Base-by-base conservation (phyloP, 2,888 invertebrate genomes). In the Syrista parreyssii region DNA sequence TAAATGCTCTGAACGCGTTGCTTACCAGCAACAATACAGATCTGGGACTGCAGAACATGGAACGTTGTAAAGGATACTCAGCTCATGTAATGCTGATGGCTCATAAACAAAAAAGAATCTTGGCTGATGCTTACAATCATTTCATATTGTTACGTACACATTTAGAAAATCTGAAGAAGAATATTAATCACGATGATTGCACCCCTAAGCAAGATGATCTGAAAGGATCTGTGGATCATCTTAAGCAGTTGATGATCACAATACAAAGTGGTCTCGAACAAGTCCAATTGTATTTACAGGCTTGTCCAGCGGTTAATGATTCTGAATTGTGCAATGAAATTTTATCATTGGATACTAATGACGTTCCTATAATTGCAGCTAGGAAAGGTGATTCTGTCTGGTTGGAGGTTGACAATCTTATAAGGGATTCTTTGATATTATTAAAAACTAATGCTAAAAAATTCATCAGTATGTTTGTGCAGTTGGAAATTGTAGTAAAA, bases 1-100 rank as follows among this genome's bases (percentile, higher is more conserved):
- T 95, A 80, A 93, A 95, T 75, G 92, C 94, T 30, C 92, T 97
- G 33, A 92, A 94, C 9, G 90, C 92, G 0, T 93, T 94, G 0
- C 88, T 96, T 11, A 92, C 94, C 69, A 93, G 94, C 1, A 96
- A 96, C 0, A 94, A 96, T 35, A 93, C 95, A 84, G 98, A 98
- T 86, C 91, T 98, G 74, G 97, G 97, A 0, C 92, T 95, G 1
- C 95, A 94, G 75, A 96, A 97, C 85, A 94, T 97, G 75, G 97
- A 98, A 85, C 93, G 98, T 75, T 96, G 97, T 86, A 95, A 95
- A 90, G 99, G 99, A 74, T 98, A 96, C 89, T 94, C 96, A 0
- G 94, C 95, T 31, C 96, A 98, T 86, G 92, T 98, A 71, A 93
- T 97, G 93, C 92, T 94, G 81, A 87, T 95, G 74, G 94, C 95